Conservation (phyloP, 2,888 invertebrate species). For the Urechis unicinctus region DNA sequence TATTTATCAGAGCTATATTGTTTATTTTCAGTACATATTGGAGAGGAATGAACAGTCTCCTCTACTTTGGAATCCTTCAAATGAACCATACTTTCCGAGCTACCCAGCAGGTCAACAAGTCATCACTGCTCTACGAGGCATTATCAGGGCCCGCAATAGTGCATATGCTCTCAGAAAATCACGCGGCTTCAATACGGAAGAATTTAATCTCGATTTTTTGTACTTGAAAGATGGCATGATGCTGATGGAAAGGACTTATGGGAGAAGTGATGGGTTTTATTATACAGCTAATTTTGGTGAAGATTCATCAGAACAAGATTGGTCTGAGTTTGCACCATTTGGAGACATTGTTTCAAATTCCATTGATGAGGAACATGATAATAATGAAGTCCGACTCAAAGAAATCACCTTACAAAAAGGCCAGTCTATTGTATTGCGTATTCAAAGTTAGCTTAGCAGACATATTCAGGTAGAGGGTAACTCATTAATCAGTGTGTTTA, state of each 20-base stretch:
- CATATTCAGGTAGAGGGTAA: too few species aligned
- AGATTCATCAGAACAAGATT: neutral
- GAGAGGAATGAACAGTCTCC: neutral
- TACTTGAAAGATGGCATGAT: neutral
- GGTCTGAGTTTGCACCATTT: neutral
- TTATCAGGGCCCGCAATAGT: too few species aligned
- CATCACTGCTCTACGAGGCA: too few species aligned
- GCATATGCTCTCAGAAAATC: too few species aligned
- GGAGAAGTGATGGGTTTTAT: neutral
- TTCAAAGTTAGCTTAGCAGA: too few species aligned
- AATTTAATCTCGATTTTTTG: neutral
- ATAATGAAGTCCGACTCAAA: neutral
- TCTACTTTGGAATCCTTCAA: neutral
- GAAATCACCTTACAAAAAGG: neutral
- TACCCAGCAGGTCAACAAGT: too few species aligned
- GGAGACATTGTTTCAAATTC: neutral
- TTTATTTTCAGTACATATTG: neutral
- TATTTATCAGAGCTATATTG: too few species aligned
- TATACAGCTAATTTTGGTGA: neutral
- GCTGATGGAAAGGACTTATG: neutral
- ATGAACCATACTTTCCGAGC: neutral
- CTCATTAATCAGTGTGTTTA: too few species aligned
- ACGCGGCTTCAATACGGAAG: neutral
- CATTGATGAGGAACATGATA: neutral
- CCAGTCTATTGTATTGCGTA: neutral